Evolutionary conservation across 1,140 invertebrate genomes (phyloP).

Genomic region (Rhopalosiphum padi): DNA sequence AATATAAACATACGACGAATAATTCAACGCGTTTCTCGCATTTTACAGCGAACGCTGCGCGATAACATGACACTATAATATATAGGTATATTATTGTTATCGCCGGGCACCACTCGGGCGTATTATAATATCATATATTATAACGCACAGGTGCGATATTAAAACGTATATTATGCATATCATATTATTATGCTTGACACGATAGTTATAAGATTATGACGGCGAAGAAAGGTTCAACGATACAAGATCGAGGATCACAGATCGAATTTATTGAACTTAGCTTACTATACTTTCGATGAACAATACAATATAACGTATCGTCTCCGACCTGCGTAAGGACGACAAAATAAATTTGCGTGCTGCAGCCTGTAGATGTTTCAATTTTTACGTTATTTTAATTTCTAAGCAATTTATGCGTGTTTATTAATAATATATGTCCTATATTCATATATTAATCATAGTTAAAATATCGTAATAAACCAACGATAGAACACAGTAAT

Average conservation of each 20-base stretch:
- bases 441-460: not conserved
- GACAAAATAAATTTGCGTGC: not conserved
- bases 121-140: not conserved
- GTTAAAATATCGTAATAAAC: not conserved
- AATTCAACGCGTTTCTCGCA: constrained; percentile 6
- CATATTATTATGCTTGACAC: not conserved
- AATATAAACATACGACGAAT: not conserved
- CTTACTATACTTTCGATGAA: not conserved
- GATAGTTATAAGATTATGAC: not conserved
- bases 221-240: not conserved
- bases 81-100: not conserved
- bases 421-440: not conserved
- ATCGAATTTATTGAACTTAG: not conserved
- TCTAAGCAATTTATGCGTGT: not conserved
- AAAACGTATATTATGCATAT: not conserved
- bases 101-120: not conserved
- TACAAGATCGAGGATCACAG: not conserved
- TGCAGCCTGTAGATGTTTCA: too few relatives aligned
- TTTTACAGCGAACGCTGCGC: not conserved
- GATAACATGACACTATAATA: constrained; percentile 1
- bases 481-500: not conserved
- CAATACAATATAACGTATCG: not conserved
- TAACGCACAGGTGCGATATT: not conserved
- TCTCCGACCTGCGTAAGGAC: not conserved
- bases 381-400: not conserved